A percentile compares a stretch with the other conserved stretches of the same genome.
These are phyloP conservation scores for Misgurnus anguillicaudatus DNA, from an alignment of 2,113 vertebrate genomes.

Conservation along the genomic window DNA sequence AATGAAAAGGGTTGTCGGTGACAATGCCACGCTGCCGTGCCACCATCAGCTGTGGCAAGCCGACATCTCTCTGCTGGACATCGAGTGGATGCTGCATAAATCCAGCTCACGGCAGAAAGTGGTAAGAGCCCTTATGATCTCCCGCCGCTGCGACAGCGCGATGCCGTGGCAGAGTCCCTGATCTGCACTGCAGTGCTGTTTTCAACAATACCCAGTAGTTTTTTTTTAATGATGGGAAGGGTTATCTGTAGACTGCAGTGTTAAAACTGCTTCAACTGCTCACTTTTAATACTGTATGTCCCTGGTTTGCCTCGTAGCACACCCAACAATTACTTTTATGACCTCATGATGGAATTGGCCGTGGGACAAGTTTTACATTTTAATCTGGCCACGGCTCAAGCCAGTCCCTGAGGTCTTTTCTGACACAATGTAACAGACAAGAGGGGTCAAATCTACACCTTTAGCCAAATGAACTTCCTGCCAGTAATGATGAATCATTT, in stretches of 20 bases:
- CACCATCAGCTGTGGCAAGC: slow-evolving; percentile 84
- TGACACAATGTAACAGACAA: slow-evolving; percentile 27
- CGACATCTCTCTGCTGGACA: slow-evolving; percentile 84
- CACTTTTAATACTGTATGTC: background rate
- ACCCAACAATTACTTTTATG: slow-evolving; percentile 45
- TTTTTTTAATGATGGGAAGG: slow-evolving; percentile 5
- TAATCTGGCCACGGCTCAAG: slow-evolving; percentile 44
- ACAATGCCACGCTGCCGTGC: slow-evolving; percentile 89
- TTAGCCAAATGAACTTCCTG: slow-evolving; percentile 35
- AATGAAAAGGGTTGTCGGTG: slow-evolving; percentile 86
- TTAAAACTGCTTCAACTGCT: background rate
- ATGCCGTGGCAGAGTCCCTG: slow-evolving; percentile 7
- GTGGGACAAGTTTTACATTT: slow-evolving; percentile 38
- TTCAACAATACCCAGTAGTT: background rate
- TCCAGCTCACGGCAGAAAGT: slow-evolving; percentile 85
- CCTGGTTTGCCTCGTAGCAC: slow-evolving; percentile 26
- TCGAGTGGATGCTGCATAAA: slow-evolving; percentile 88
- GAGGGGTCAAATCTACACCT: slow-evolving; percentile 25
- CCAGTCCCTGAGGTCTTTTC: slow-evolving; percentile 13
- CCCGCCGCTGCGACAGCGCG: background rate
- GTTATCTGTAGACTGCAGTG: background rate
- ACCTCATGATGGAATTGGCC: slow-evolving; percentile 48
- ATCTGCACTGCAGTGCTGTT: slow-evolving; percentile 30
- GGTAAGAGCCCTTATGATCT: slow-evolving; percentile 68
- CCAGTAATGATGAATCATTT: slow-evolving; percentile 1